Conservation (phyloP, 2,888 invertebrate genomes). For the Chironomus tentans region DNA sequence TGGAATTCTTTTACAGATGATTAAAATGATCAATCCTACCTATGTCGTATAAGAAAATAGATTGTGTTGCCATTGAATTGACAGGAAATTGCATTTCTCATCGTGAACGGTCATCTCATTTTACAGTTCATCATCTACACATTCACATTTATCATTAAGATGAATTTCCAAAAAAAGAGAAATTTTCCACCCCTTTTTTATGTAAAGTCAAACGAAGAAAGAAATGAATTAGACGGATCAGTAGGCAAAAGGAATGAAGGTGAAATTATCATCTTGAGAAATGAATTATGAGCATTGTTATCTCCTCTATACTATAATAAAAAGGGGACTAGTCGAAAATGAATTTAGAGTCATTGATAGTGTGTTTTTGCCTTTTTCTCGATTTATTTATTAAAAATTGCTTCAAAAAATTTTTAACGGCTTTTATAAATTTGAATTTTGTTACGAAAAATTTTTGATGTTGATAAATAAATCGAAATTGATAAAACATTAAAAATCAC, state of each 20-base stretch:
- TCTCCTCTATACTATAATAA: not conserved
- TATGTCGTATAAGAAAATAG: not conserved
- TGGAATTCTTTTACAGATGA: slow-evolving; percentile 17
- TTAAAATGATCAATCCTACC: slow-evolving; percentile 15
- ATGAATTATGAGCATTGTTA: slow-evolving; percentile 15
- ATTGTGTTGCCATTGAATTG: not conserved
- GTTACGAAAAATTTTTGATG: too few species aligned
- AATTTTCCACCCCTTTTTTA: slow-evolving; percentile 1
- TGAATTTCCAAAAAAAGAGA: not conserved
- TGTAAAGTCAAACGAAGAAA: too few species aligned
- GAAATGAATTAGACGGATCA: slow-evolving; percentile 9
- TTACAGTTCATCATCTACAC: slow-evolving; percentile 9
- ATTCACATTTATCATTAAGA: not conserved
- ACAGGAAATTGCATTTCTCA: slow-evolving; percentile 22
- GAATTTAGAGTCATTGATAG: too few species aligned
- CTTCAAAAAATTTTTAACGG: too few species aligned
- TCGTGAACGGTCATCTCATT: slow-evolving; percentile 10
- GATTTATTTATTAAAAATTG: too few species aligned
- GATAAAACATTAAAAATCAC: too few species aligned
- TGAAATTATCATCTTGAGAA: not conserved
- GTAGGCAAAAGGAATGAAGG: not conserved
- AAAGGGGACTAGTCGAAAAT: too few species aligned
- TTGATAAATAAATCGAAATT: too few species aligned
- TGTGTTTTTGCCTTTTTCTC: too few species aligned
- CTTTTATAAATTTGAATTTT: too few species aligned